phyloP scores from a whole-genome alignment of 2,888 invertebrate genomes.

The Stenoptilia bipunctidactyla region DNA sequence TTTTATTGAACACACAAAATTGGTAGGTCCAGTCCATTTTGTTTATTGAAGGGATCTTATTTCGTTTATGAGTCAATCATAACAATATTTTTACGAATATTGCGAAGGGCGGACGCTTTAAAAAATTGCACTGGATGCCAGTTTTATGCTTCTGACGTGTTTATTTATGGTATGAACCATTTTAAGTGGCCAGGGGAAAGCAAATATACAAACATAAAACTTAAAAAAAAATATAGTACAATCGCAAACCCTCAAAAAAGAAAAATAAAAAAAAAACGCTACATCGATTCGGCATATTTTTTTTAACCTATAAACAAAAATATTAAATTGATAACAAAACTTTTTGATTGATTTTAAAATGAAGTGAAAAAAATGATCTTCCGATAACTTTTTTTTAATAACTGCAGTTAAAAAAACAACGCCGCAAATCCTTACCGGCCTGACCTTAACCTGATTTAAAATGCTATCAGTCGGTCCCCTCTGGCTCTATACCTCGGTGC shows the following conservation, averaged over 20 bases:
- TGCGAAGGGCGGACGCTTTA: background rate
- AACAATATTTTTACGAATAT: constrained; percentile 6
- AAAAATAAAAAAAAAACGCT: too few species aligned
- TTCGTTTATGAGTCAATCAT: constrained; percentile 25
- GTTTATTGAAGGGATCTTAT: constrained; percentile 42
- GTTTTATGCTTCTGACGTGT: too few species aligned
- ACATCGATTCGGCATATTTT: too few species aligned
- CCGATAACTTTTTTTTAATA: background rate
- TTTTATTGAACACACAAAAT: constrained; percentile 58
- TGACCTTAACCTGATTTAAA: constrained; percentile 69
- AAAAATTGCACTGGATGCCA: too few species aligned
- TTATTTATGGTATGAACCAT: too few species aligned
- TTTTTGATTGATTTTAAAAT: background rate
- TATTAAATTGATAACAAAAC: constrained; percentile 1
- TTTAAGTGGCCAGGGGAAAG: too few species aligned
- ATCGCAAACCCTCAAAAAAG: too few species aligned
- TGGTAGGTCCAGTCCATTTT: constrained; percentile 43
- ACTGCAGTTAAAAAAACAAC: too few species aligned
- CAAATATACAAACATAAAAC: too few species aligned
- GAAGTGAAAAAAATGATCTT: background rate
- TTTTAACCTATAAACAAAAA: too few species aligned
- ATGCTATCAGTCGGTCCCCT: constrained; percentile 46
- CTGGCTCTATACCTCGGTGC: constrained; percentile 11
- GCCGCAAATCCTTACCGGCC: too few species aligned
- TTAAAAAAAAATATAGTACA: too few species aligned